Evolutionary conservation across 2,888 invertebrate genomes (phyloP), one percentile per base, ranked within the genome.

Genomic region (Drosophila kanekoi): DNA sequence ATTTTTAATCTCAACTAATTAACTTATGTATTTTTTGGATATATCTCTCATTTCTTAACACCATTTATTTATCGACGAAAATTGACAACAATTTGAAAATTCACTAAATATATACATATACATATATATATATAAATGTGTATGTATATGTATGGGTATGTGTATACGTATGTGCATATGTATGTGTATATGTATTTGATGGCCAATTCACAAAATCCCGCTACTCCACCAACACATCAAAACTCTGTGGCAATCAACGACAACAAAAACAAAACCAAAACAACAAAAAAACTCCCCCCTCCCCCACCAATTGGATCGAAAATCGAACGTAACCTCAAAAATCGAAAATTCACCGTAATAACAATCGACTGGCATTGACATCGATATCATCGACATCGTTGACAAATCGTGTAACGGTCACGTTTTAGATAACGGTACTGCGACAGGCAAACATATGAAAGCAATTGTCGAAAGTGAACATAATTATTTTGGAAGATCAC

Each of bases 401-500:
- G 54, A 18, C 16, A 37, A 44, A 47, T 35, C 45, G 44, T 11
- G 56, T 72, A 57, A 53, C 58, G 70, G 52, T 35, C 49, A 33
- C 53, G 53, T 68, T 64, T 59, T 75, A 83, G 77, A 78, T 70
- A 77, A 70, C 79, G 83, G 69, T 71, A 85, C 81, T 79, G 76
- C 72, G 35, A 73, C 77, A 63, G 80, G 80, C 77, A 87, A 87
- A 80, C 80, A 88, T 67, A 86, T 91, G 82, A 81, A 85, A 70
- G 86, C 91, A 59, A 90, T 90, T 82, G 82, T 91, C 79, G 91
- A 90, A 87, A 90, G 79, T 71, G 91, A 91, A 63, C 84, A 79
- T 72, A 72, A 77, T 67, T 77, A 74, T 77, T 79, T 81, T 81
- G 87, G 87, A 81, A 82, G 76, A 79, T 65, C 81, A 64, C 63